Percentiles rank a stretch among this genome's conserved stretches.
Conservation (phyloP, 2,888 invertebrate species). For the Hipparchia sbordonii region DNA sequence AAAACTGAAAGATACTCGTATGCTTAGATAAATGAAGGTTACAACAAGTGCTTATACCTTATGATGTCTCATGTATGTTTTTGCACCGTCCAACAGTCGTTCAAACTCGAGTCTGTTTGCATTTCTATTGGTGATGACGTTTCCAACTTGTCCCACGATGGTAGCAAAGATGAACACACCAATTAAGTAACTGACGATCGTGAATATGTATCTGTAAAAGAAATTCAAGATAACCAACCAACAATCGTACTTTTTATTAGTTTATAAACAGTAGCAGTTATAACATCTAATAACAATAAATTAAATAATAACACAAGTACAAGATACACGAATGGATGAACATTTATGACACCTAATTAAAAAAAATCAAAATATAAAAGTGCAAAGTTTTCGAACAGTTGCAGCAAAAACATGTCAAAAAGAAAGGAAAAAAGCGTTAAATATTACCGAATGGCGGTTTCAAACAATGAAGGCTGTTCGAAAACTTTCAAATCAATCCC, state of each 20-base stretch:
- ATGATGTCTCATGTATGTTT: conserved; percentile 98
- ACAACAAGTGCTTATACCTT: conserved; percentile 82
- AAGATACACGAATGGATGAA: conserved; percentile 31
- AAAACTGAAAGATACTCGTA: no score
- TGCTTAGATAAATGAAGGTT: no score
- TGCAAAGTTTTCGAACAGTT: conserved; percentile 85
- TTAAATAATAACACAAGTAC: conserved; percentile 15
- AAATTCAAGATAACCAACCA: conserved; percentile 15
- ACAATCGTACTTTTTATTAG: neutral
- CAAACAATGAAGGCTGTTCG: conserved; percentile 86
- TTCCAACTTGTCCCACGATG: conserved; percentile 98
- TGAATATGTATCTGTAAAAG: conserved; percentile 93
- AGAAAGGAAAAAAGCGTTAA: conserved; percentile 57
- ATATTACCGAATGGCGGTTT: conserved; percentile 71
- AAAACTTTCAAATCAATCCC: conserved; percentile 80
- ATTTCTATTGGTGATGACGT: conserved; percentile 98
- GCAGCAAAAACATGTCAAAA: conserved; percentile 68
- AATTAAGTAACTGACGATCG: conserved; percentile 97
- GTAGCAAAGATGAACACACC: conserved; percentile 99
- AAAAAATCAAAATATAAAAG: conserved; percentile 51
- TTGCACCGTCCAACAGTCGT: conserved; percentile 96
- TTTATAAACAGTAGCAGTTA: neutral
- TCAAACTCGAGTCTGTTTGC: conserved; percentile 98
- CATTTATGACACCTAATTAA: conserved; percentile 33
- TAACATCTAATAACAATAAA: neutral